These are phyloP conservation scores for Odontesthes bonariensis DNA, from an alignment of 2,113 vertebrate genomes.

Conservation along the genomic window DNA sequence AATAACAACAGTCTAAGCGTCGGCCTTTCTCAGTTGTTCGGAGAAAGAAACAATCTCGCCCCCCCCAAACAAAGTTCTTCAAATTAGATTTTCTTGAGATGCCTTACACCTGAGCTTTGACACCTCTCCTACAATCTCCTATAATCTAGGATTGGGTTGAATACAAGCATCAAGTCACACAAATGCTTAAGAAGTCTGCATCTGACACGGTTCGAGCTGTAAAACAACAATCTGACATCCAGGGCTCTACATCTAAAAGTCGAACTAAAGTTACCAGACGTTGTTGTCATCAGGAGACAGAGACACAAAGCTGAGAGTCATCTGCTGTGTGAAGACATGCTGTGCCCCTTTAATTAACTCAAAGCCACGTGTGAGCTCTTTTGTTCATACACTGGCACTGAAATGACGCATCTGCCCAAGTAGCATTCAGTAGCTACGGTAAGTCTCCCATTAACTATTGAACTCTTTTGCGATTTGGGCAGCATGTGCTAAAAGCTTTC, in stretches of 20 bases:
- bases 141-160: too few relatives aligned
- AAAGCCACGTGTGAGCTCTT: not conserved
- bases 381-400: constrained; percentile 4
- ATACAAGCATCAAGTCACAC: too few relatives aligned
- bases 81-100: too few relatives aligned
- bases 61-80: too few relatives aligned
- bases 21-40: too few relatives aligned
- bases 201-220: not conserved
- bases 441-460: not conserved
- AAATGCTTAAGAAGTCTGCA: too few relatives aligned
- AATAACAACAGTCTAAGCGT: too few relatives aligned
- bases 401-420: constrained; percentile 2
- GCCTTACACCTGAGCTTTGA: too few relatives aligned
- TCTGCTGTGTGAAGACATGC: constrained; percentile 13
- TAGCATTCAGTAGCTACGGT: not conserved
- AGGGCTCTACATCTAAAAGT: not conserved
- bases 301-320: constrained; percentile 2
- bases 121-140: too few relatives aligned
- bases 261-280: not conserved
- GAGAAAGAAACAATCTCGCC: too few relatives aligned
- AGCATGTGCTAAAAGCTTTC: constrained; percentile 1
- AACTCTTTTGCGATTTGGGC: not conserved
- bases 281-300: constrained; percentile 1
- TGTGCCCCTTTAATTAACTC: constrained; percentile 9
- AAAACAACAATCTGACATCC: not conserved